phyloP scores from a whole-genome alignment of 2,113 vertebrate genomes.

The Rhombomys opimus region DNA sequence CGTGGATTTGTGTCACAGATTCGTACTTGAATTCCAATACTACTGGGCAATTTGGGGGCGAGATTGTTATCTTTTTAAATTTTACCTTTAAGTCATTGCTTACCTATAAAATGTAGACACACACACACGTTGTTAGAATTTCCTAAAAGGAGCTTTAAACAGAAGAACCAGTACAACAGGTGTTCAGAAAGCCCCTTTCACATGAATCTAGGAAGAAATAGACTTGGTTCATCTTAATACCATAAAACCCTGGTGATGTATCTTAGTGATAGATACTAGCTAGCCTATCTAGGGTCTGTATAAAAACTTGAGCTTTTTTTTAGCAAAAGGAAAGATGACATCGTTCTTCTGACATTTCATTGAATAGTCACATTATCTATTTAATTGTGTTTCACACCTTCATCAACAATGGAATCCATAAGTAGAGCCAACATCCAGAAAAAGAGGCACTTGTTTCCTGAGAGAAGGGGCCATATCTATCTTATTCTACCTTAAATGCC shows the following conservation, averaged over 20 bases:
- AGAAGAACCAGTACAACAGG: neutral
- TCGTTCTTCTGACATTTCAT: constrained; percentile 5
- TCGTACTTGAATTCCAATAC: neutral
- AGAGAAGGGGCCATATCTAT: neutral
- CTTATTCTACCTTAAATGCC: neutral
- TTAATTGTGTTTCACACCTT: neutral
- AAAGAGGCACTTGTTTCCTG: neutral
- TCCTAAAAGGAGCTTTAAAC: neutral
- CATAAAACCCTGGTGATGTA: neutral
- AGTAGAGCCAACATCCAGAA: neutral
- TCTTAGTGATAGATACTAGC: neutral
- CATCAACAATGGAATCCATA: neutral
- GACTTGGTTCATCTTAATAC: neutral
- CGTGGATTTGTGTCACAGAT: neutral
- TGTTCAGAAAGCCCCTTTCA: neutral
- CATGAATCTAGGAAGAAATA: neutral
- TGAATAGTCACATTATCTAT: neutral
- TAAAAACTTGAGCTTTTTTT: neutral
- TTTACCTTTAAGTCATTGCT: neutral
- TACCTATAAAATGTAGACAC: neutral
- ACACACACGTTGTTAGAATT: neutral
- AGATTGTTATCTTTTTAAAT: neutral
- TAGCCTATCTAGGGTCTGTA: neutral
- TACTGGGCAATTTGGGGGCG: neutral
- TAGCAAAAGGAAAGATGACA: neutral